Evolutionary conservation across 1,140 invertebrate genomes (phyloP).

Genomic region (Drosophila littoralis): DNA sequence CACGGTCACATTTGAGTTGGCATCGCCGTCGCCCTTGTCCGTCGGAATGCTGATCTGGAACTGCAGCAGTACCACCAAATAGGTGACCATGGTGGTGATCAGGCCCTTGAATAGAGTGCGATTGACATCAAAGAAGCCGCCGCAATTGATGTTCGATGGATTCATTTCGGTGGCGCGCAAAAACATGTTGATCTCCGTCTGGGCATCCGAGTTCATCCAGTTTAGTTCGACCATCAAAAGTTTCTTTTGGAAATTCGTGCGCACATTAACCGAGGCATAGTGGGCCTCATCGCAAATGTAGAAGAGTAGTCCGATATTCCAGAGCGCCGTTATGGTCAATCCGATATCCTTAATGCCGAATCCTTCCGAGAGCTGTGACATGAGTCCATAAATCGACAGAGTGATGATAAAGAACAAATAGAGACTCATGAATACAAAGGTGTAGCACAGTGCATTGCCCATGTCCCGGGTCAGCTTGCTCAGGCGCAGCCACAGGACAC

Average conservation of each 20-base stretch:
- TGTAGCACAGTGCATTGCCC: constrained; percentile 87
- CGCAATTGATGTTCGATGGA: constrained; percentile 88
- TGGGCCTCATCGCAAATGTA: constrained; percentile 89
- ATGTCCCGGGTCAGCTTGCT: constrained; percentile 87
- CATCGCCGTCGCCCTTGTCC: constrained; percentile 54
- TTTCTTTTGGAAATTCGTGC: constrained; percentile 89
- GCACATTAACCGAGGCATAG: constrained; percentile 87
- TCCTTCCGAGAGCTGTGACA: constrained; percentile 88
- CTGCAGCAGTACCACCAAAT: constrained; percentile 88
- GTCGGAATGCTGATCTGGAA: constrained; percentile 89
- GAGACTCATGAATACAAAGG: constrained; percentile 87
- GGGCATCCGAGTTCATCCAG: constrained; percentile 88
- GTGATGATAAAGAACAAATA: constrained; percentile 89
- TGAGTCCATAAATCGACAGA: constrained; percentile 88
- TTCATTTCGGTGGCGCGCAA: constrained; percentile 89
- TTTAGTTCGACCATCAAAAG: constrained; percentile 88
- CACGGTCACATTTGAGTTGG: constrained; percentile 55
- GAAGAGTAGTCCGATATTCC: constrained; percentile 87
- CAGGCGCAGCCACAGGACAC: constrained; percentile 87
- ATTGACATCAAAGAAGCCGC: constrained; percentile 89
- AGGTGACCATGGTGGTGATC: constrained; percentile 89
- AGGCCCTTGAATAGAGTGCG: constrained; percentile 89
- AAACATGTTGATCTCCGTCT: constrained; percentile 89
- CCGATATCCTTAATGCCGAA: constrained; percentile 89
- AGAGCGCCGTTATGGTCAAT: constrained; percentile 87